These are phyloP conservation scores for Salminus brasiliensis DNA, from an alignment of 2,113 vertebrate genomes.

Conservation along the genomic window DNA sequence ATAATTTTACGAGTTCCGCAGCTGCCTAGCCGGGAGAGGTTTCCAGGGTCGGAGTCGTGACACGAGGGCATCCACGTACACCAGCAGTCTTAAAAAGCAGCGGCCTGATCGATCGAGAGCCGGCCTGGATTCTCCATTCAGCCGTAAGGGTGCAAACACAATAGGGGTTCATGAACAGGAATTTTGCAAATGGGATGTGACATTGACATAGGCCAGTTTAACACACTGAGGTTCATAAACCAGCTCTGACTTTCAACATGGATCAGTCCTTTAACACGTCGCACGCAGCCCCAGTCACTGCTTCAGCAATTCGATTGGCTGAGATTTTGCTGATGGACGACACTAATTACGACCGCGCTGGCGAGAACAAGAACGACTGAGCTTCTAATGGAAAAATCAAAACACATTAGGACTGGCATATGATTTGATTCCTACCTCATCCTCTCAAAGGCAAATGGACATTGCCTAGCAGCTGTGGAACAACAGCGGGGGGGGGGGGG, in stretches of 20 bases:
- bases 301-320: slow-evolving; percentile 61
- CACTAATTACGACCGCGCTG: slow-evolving; percentile 70
- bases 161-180: slow-evolving; percentile 14
- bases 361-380: slow-evolving; percentile 65
- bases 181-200: slow-evolving; percentile 53
- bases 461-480: slow-evolving; percentile 29
- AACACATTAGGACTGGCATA: slow-evolving; percentile 73
- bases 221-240: slow-evolving; percentile 46
- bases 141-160: slow-evolving; percentile 16
- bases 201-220: slow-evolving; percentile 48
- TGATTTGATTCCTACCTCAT: slow-evolving; percentile 68
- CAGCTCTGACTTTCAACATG: slow-evolving; percentile 28
- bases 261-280: slow-evolving; percentile 47
- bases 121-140: slow-evolving; percentile 45
- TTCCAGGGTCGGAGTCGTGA: slow-evolving; percentile 22
- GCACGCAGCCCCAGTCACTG: slow-evolving; percentile 53
- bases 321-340: slow-evolving; percentile 72
- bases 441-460: slow-evolving; percentile 63
- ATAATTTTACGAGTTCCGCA: slow-evolving; percentile 27
- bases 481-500: not conserved
- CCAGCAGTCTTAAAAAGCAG: slow-evolving; percentile 13
- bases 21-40: slow-evolving; percentile 31
- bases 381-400: slow-evolving; percentile 77
- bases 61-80: slow-evolving; percentile 4
- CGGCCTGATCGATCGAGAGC: slow-evolving; percentile 43